These are phyloP conservation scores for Pachyramphus minor DNA, from an alignment of 2,113 vertebrate species.

Conservation along the genomic window DNA sequence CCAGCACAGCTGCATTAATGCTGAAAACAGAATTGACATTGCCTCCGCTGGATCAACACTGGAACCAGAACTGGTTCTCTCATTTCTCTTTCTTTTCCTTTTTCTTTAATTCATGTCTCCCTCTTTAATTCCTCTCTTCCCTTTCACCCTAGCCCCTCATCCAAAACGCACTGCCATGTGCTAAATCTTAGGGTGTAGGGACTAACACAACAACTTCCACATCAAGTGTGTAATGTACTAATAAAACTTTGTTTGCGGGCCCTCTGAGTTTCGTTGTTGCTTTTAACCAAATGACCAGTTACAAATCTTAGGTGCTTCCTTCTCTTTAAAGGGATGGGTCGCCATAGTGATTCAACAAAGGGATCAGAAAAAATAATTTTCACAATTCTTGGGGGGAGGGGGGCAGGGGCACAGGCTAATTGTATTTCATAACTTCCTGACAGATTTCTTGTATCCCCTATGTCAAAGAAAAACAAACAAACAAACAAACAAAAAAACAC, in stretches of 20 bases:
- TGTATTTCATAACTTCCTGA: rapidly evolving
- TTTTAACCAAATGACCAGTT: not conserved
- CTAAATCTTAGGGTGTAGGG: not conserved
- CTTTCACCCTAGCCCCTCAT: not conserved
- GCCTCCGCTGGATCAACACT: not conserved
- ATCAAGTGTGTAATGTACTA: not conserved
- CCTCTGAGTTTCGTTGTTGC: not conserved
- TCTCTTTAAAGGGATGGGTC: not conserved
- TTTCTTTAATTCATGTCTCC: not conserved
- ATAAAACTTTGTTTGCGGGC: not conserved
- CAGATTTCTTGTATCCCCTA: rapidly evolving
- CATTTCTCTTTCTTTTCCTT: not conserved
- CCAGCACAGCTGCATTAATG: not conserved
- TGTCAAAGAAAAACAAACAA: not conserved
- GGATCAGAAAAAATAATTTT: not conserved
- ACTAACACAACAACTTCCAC: not conserved
- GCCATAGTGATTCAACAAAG: not conserved
- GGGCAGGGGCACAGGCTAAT: too few relatives aligned
- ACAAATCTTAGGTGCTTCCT: not conserved
- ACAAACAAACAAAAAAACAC: too few relatives aligned
- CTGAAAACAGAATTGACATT: not conserved
- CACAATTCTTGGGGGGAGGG: not conserved
- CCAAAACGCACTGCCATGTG: not conserved
- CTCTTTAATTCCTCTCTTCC: not conserved
- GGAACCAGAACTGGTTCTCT: not conserved